Percentiles rank a stretch among this genome's conserved stretches.
Evolutionary conservation across 2,797 vertebrate genomes (phyloP).

Genomic region (Chromis chromis): DNA sequence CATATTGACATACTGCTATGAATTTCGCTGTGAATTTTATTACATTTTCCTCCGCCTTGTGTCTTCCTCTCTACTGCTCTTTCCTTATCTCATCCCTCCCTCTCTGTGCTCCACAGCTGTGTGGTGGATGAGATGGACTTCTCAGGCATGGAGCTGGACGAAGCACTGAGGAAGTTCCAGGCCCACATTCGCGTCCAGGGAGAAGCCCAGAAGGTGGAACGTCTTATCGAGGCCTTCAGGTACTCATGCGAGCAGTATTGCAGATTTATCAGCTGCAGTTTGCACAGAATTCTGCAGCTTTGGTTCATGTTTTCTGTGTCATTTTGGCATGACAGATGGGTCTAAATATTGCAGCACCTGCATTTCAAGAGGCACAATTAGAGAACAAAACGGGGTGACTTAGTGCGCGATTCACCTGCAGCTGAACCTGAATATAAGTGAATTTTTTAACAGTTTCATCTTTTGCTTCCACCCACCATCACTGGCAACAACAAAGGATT

Average conservation of each 20-base stretch:
- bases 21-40: constrained; percentile 14
- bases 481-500: too few relatives aligned
- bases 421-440: not conserved
- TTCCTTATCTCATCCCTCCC: not conserved
- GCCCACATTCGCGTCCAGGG: constrained; percentile 98
- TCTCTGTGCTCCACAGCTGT: constrained; percentile 82
- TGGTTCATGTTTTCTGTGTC: too few relatives aligned
- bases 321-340: too few relatives aligned
- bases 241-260: constrained; percentile 57
- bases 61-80: not conserved
- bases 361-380: not conserved
- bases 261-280: not conserved
- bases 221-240: constrained; percentile 98
- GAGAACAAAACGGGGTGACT: not conserved
- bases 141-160: constrained; percentile 98
- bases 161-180: constrained; percentile 97
- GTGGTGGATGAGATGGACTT: constrained; percentile 99
- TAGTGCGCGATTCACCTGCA: not conserved
- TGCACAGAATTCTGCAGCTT: not conserved
- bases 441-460: not conserved
- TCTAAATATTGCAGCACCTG: too few relatives aligned
- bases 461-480: not conserved
- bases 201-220: constrained; percentile 97
- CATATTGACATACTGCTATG: constrained; percentile 4
- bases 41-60: not conserved